Base-by-base conservation (phyloP, 2,888 invertebrate species). In the Stenoptilia bipunctidactyla region DNA sequence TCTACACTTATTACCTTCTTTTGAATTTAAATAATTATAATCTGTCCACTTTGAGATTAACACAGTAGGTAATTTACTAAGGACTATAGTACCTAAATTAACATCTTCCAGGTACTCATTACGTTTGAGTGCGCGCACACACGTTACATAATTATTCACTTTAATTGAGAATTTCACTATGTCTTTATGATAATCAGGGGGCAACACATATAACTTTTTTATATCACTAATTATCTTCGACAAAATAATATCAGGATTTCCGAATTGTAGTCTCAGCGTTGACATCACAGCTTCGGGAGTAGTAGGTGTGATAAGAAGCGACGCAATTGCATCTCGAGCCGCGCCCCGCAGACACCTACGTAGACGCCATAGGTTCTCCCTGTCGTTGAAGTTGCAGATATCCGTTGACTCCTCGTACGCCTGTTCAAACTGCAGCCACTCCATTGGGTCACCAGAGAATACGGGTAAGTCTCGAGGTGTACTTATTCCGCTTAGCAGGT, bases 161-260 rank as follows among this genome's bases (percentile, higher is more conserved):
- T 51, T 53, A 1, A 50, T 27, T 3, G 50, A 39, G 34, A 53
- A 52, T 1, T 14, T 8, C 3, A 52, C 45, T 6, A 53, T 51
- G 6, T 51, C 48, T 13, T 39, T 49, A 10, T 49, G 46, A 15
- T 49, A 52, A 3, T 46, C 48, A 8, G 6, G 13, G 8, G 50
- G 15, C 27, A 53, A 2, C 0, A 46, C 41, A 10, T 34, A 45
- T 5, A 53, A 13, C 34, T 44, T 55, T 12, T 46, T 40, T 1
- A 53, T 36, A 12, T 55, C 48, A 9, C 38, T 36, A 13, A 44
- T 27, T 9, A 55, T 46, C 14, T 40, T 33, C 6, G 4, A n/a
- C n/a, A 33, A 9, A n/a, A 33, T 33, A n/a, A 1, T 25, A 10
- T 39, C 25, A 13, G 34, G 27, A 10, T 33, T 13, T 5, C 40